Evolutionary conservation across 2,797 vertebrate species (phyloP).

Genomic region (Sebastes oblongus): DNA sequence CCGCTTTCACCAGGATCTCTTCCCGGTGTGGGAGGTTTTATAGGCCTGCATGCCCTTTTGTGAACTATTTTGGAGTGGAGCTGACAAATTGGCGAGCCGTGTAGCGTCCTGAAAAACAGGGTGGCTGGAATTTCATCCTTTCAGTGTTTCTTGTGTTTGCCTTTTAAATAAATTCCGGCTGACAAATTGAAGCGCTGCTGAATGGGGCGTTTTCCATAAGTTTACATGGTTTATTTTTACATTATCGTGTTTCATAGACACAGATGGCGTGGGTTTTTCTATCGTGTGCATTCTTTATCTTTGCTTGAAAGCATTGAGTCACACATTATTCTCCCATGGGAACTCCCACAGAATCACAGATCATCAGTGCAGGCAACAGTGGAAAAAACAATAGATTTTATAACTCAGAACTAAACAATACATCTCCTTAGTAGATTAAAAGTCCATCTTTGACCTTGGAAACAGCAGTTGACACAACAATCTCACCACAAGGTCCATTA

Average conservation of each 20-base stretch:
- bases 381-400: neutral
- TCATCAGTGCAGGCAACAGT: neutral
- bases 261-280: slow-evolving; percentile 40
- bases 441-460: neutral
- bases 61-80: slow-evolving; percentile 64
- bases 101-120: slow-evolving; percentile 55
- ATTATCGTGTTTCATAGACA: slow-evolving; percentile 39
- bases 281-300: slow-evolving; percentile 27
- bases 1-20: slow-evolving; percentile 62
- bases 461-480: neutral
- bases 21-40: slow-evolving; percentile 66
- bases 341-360: slow-evolving; percentile 39
- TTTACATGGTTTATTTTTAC: slow-evolving; percentile 48
- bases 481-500: neutral
- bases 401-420: neutral
- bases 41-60: slow-evolving; percentile 65
- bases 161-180: slow-evolving; percentile 71
- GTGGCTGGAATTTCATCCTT: slow-evolving; percentile 65
- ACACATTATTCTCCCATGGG: slow-evolving; percentile 28
- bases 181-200: slow-evolving; percentile 56
- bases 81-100: slow-evolving; percentile 73
- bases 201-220: slow-evolving; percentile 42
- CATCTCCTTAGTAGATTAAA: neutral
- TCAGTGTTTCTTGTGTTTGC: slow-evolving; percentile 56
- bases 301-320: slow-evolving; percentile 40